Percentiles rank a stretch among this genome's conserved stretches.
phyloP scores from a whole-genome alignment of 2,113 vertebrate genomes.

The Budorcas taxicolor region DNA sequence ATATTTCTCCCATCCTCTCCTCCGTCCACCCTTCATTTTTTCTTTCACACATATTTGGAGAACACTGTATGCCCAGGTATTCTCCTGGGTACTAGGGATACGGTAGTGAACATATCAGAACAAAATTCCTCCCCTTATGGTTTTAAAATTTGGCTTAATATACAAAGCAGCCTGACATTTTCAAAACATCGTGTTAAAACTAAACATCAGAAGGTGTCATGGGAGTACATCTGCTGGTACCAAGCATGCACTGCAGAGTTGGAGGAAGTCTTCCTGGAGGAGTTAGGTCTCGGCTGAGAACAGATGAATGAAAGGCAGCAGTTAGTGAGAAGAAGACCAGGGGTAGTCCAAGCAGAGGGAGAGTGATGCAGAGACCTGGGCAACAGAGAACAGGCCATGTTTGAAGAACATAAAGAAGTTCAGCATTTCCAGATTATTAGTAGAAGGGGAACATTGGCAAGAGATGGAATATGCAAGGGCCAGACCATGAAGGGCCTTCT shows the following conservation, averaged over 20 bases:
- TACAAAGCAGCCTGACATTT: not conserved
- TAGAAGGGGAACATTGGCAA: not conserved
- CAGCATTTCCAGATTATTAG: not conserved
- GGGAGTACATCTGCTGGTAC: not conserved
- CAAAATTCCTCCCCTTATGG: not conserved
- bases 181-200: not conserved
- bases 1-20: not conserved
- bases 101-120: not conserved
- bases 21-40: not conserved
- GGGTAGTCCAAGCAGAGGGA: not conserved
- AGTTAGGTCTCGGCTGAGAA: not conserved
- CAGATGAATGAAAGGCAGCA: not conserved
- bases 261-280: not conserved
- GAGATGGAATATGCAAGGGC: not conserved
- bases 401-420: not conserved
- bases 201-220: not conserved
- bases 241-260: rapidly evolving
- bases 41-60: not conserved
- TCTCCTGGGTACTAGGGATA: not conserved
- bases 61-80: not conserved
- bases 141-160: not conserved
- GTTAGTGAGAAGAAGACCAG: not conserved
- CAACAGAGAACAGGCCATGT: not conserved
- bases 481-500: not conserved
- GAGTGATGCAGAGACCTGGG: not conserved